Evolutionary conservation across 2,888 invertebrate genomes (phyloP).

Genomic region (Corythucha ciliata): DNA sequence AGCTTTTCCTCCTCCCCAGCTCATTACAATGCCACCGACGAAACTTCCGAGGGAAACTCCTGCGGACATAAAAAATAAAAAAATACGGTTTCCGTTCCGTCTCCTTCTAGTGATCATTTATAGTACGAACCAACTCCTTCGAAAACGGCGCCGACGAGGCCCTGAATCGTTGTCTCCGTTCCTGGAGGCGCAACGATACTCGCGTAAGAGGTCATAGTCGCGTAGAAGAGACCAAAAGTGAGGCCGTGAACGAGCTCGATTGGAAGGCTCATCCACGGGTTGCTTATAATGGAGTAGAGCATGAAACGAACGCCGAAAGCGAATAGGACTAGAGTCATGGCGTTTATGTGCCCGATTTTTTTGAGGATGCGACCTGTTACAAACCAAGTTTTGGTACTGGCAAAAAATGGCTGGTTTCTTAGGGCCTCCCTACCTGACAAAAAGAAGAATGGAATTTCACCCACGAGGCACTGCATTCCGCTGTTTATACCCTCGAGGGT

Average conservation of each 20-base stretch:
- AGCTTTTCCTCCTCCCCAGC: slow-evolving; percentile 52
- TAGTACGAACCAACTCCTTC: slow-evolving; percentile 67
- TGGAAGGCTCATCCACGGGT: slow-evolving; percentile 76
- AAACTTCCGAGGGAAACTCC: slow-evolving; percentile 70
- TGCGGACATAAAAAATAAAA: too few relatives aligned
- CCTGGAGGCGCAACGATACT: slow-evolving; percentile 73
- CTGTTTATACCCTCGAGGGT: slow-evolving; percentile 64
- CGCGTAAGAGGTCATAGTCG: slow-evolving; percentile 82
- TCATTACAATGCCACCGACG: slow-evolving; percentile 62
- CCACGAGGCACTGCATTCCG: slow-evolving; percentile 70
- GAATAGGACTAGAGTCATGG: slow-evolving; percentile 72
- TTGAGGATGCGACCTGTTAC: slow-evolving; percentile 60
- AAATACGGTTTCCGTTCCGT: too few relatives aligned
- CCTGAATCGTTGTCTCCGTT: slow-evolving; percentile 80
- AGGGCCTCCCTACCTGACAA: slow-evolving; percentile 68
- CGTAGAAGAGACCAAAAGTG: slow-evolving; percentile 79
- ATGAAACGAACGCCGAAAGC: slow-evolving; percentile 72
- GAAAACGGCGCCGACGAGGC: slow-evolving; percentile 75
- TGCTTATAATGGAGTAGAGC: slow-evolving; percentile 65
- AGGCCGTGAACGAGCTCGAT: slow-evolving; percentile 80
- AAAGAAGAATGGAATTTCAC: slow-evolving; percentile 81
- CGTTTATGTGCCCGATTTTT: slow-evolving; percentile 68
- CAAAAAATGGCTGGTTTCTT: too few relatives aligned
- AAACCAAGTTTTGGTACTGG: too few relatives aligned
- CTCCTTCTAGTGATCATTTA: too few relatives aligned